phyloP scores from a whole-genome alignment of 2,888 invertebrate genomes.

The Orthonevra nobilis region DNA sequence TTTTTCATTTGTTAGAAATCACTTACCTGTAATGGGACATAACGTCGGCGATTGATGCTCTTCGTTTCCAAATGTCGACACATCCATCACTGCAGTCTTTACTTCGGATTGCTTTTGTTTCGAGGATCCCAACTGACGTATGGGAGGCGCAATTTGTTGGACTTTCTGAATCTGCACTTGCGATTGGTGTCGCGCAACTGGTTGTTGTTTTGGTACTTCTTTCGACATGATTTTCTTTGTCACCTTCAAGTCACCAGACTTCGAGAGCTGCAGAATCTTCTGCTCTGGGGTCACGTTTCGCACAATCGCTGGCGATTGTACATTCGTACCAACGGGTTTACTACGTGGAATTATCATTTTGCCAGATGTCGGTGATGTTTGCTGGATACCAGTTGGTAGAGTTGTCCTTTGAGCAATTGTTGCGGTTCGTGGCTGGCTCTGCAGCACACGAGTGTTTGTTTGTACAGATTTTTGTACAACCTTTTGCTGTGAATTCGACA shows the following conservation, averaged over 20 bases:
- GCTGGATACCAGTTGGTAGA: slow-evolving; percentile 58
- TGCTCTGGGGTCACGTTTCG: slow-evolving; percentile 79
- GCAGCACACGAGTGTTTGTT: slow-evolving; percentile 66
- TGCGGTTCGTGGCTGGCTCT: slow-evolving; percentile 72
- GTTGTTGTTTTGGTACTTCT: slow-evolving; percentile 73
- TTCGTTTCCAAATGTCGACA: slow-evolving; percentile 71
- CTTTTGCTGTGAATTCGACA: slow-evolving; percentile 17
- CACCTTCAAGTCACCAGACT: slow-evolving; percentile 81
- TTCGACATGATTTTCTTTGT: slow-evolving; percentile 80
- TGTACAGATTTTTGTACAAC: slow-evolving; percentile 45
- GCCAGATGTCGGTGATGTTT: slow-evolving; percentile 74
- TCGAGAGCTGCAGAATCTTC: slow-evolving; percentile 81
- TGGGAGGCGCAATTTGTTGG: slow-evolving; percentile 83
- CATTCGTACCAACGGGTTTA: slow-evolving; percentile 10
- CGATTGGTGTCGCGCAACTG: slow-evolving; percentile 72
- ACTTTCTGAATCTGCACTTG: slow-evolving; percentile 77
- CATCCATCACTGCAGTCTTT: slow-evolving; percentile 71
- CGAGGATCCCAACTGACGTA: slow-evolving; percentile 74
- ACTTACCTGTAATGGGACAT: slow-evolving; percentile 84
- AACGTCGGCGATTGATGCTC: slow-evolving; percentile 81
- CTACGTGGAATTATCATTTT: slow-evolving; percentile 76
- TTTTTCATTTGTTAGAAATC: slow-evolving; percentile 19
- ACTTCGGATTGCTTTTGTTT: slow-evolving; percentile 72
- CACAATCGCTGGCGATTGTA: slow-evolving; percentile 30
- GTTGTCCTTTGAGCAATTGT: slow-evolving; percentile 62